Percentiles rank a stretch among this genome's conserved stretches.
Evolutionary conservation across 2,888 invertebrate genomes (phyloP).

Genomic region (Tetragonisca angustula): DNA sequence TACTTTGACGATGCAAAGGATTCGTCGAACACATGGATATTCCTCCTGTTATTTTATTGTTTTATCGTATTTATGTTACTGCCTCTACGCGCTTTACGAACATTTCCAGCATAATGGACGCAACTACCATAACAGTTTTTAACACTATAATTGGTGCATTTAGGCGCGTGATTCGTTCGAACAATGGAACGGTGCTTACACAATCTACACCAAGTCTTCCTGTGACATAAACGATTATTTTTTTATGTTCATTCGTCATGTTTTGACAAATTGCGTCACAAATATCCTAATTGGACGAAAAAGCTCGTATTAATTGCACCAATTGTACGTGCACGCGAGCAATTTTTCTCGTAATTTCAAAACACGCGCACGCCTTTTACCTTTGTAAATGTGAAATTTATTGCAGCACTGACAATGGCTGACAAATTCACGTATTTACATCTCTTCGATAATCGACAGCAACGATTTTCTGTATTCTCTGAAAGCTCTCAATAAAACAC

Average conservation of each 20-base stretch:
- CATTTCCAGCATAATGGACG: neutral
- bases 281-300: neutral
- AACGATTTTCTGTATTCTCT: neutral
- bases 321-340: neutral
- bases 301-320: neutral
- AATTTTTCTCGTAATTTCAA: neutral
- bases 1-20: neutral
- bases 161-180: neutral
- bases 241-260: neutral
- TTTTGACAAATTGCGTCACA: neutral
- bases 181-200: neutral
- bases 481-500: neutral
- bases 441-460: neutral
- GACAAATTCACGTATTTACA: neutral
- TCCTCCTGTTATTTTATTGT: too few species aligned
- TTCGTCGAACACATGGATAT: neutral
- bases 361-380: too few species aligned
- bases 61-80: neutral
- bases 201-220: neutral
- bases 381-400: neutral
- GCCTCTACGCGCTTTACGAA: neutral
- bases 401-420: neutral
- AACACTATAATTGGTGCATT: neutral
- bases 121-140: neutral
- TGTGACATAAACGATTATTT: neutral